These are phyloP conservation scores for Calvadosia cruxmelitensis DNA, from an alignment of 30 jellyfish, hydroid and myxozoan genomes.

Conservation along the genomic window DNA sequence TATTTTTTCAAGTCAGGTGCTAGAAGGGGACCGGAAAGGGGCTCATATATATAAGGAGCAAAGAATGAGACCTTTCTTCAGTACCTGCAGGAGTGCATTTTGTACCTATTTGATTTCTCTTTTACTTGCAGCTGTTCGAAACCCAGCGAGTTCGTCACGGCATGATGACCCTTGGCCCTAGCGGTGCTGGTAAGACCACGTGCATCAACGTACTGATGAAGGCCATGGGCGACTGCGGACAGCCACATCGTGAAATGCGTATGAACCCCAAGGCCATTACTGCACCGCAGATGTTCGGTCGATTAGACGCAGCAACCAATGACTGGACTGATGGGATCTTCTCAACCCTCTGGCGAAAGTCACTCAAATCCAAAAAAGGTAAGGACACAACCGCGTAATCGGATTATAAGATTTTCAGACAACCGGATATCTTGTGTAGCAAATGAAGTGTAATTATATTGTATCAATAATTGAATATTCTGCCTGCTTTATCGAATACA, in stretches of 20 bases:
- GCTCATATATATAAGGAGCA: too few relatives aligned
- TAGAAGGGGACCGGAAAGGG: too few relatives aligned
- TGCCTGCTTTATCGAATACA: too few relatives aligned
- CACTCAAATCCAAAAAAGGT: conserved; percentile 78
- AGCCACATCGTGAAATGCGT: conserved; percentile 89
- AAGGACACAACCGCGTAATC: too few relatives aligned
- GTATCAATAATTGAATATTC: too few relatives aligned
- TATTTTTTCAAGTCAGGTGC: too few relatives aligned
- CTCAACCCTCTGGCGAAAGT: conserved; percentile 89
- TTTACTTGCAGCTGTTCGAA: conserved; percentile 65
- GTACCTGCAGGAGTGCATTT: too few relatives aligned
- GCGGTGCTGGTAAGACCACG: conserved; percentile 91
- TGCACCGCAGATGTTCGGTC: conserved; percentile 95
- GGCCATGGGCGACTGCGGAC: conserved; percentile 93
- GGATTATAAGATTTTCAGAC: too few relatives aligned
- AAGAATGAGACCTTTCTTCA: too few relatives aligned
- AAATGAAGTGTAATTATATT: too few relatives aligned
- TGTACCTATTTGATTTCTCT: too few relatives aligned
- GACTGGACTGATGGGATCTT: conserved; percentile 97
- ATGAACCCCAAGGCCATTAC: conserved; percentile 95
- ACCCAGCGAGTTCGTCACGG: conserved; percentile 96
- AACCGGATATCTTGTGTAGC: too few relatives aligned
- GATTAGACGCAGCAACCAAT: conserved; percentile 90
- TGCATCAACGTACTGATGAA: conserved; percentile 81
- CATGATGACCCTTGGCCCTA: conserved; percentile 93